Conservation (phyloP, 2,113 vertebrate species). For the Stigmatopora argus region DNA sequence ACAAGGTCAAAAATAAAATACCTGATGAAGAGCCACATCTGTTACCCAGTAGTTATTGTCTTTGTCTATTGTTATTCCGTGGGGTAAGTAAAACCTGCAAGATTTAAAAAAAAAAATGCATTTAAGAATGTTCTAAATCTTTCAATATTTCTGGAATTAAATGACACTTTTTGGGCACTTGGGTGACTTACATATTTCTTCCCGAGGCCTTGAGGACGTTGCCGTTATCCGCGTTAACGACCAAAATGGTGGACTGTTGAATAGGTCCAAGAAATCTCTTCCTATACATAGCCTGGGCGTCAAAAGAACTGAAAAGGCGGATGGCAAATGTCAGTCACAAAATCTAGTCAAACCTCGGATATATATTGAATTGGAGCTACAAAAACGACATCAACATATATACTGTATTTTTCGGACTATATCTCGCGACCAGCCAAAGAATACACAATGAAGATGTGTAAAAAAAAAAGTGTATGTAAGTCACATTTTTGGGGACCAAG, state of each 20-base stretch:
- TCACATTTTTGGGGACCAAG: too few relatives aligned
- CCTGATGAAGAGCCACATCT: slow-evolving; percentile 97
- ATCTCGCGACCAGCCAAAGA: too few relatives aligned
- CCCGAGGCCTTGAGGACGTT: slow-evolving; percentile 79
- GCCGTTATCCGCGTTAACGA: slow-evolving; percentile 78
- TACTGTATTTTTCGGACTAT: too few relatives aligned
- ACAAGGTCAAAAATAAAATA: slow-evolving; percentile 42
- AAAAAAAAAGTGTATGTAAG: too few relatives aligned
- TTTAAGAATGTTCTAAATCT: background rate
- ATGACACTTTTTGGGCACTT: background rate
- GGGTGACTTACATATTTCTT: slow-evolving; percentile 79
- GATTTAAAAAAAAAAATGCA: background rate
- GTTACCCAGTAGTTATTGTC: slow-evolving; percentile 93
- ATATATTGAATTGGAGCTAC: too few relatives aligned
- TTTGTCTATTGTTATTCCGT: slow-evolving; percentile 86
- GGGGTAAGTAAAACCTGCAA: slow-evolving; percentile 89
- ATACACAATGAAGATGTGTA: too few relatives aligned
- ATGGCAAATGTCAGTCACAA: background rate
- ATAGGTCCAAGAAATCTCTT: slow-evolving; percentile 85
- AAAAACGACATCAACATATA: too few relatives aligned
- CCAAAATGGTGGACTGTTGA: slow-evolving; percentile 86
- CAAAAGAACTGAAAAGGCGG: slow-evolving; percentile 78
- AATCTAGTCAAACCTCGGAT: too few relatives aligned
- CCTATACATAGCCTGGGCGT: slow-evolving; percentile 79
- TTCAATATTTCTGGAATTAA: background rate